Base-by-base conservation (phyloP, 1,140 invertebrate genomes). In the Cyclargus thomasi region DNA sequence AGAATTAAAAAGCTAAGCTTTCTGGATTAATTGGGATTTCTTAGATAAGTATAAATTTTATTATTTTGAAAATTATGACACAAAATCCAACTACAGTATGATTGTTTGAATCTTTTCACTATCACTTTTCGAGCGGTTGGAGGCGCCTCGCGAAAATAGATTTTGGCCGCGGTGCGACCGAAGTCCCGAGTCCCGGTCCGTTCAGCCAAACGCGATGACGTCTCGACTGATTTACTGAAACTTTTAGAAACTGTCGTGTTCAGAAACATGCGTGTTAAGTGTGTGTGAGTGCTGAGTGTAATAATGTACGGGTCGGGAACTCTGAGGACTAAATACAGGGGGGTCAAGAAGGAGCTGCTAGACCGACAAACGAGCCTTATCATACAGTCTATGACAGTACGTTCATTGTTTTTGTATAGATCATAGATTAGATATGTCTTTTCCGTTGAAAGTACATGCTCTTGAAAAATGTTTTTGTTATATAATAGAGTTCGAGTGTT, bases 261-360 rank as follows among this genome's bases (percentile, higher is more conserved):
- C 16, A 21, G 59, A 10, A 62, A 62, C 23, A 23, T 23, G 29
- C 35, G 63, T 47, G n/a, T 39, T 64, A n/a, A 36, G 70, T 72
- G 69, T 76, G 59, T 74, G 64, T 77, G 73, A 74, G 71, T 73
- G 71, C 62, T 71, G 62, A 59, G 63, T 53, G 20, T 55, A 23
- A 83, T 71, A 62, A 90, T 91, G 89, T 90, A 88, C 70, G 88
- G 88, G 11, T 89, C 70, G 66, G 82, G 79, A 39, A 90, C 86
- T 18, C 70, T 90, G 53, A 91, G 92, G 72, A 93, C 93, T 76
- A 92, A 91, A 74, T 95, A 96, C 83, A 92, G 95, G 68, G 95
- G 95, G 47, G 88, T 96, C n/a, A 95, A 94, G 72, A 96, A 95
- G 81, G 94, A 95, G 76, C 92, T 94, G 78, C 81, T 96, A 35